Percentiles rank a stretch among this genome's conserved stretches.
Evolutionary conservation across 2,888 invertebrate genomes (phyloP).

Genomic region (Zygothrica quintamaculata): DNA sequence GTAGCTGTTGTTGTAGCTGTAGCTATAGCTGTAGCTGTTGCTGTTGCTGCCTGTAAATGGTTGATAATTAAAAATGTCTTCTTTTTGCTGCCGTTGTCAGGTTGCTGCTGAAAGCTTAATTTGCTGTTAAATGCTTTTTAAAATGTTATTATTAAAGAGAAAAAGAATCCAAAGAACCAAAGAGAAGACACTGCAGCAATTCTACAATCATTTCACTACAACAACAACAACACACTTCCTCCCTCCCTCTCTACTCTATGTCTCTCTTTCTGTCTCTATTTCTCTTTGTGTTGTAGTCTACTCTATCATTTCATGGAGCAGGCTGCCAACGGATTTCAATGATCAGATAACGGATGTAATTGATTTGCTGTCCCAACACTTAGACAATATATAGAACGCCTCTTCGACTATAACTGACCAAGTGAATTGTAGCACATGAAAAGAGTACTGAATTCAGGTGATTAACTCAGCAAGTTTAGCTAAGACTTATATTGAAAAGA

Average conservation of each 20-base stretch:
- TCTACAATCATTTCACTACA: conserved; percentile 3
- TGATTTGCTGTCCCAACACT: conserved; percentile 60
- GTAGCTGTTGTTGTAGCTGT: conserved; percentile 35
- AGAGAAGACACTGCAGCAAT: conserved; percentile 31
- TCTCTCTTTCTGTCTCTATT: background rate
- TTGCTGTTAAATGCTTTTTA: conserved; percentile 75
- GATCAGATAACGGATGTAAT: conserved; percentile 62
- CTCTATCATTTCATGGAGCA: conserved; percentile 30
- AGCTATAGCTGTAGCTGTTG: conserved; percentile 28
- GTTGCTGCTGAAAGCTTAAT: conserved; percentile 74
- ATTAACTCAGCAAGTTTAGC: conserved; percentile 1
- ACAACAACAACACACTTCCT: background rate
- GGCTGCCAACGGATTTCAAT: conserved; percentile 32
- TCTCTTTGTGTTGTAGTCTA: conserved; percentile 9
- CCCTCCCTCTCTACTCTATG: background rate
- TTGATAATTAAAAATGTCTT: conserved; percentile 81
- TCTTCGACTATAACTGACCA: too few species aligned
- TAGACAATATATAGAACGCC: conserved; percentile 2
- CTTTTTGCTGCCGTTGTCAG: conserved; percentile 54
- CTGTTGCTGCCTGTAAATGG: conserved; percentile 62
- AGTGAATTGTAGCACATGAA: too few species aligned
- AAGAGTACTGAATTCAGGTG: conserved; percentile 42
- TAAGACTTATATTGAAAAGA: too few species aligned
- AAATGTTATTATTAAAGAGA: conserved; percentile 69
- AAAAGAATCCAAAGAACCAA: background rate